Evolutionary conservation across 2,113 vertebrate genomes (phyloP).

Genomic region (Cervus canadensis): DNA sequence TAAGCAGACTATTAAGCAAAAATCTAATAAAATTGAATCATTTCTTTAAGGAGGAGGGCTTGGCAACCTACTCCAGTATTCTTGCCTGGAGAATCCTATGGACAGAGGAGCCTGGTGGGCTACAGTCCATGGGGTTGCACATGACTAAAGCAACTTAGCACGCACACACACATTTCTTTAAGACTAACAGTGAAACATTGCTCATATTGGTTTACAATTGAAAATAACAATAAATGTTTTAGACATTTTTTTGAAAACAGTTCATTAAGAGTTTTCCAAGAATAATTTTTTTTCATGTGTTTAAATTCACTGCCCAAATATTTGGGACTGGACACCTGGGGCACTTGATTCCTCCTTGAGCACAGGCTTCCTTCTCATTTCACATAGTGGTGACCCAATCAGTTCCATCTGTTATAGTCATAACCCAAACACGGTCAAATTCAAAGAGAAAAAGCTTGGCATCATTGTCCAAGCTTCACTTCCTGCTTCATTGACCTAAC

Average conservation of each 20-base stretch:
- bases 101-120: background rate
- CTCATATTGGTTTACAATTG: background rate
- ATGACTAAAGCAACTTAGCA: background rate
- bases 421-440: slow-evolving; percentile 15
- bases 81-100: background rate
- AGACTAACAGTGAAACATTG: slow-evolving; percentile 4
- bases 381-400: background rate
- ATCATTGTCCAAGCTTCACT: background rate
- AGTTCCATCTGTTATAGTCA: slow-evolving; percentile 16
- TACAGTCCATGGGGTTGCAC: background rate
- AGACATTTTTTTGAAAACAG: background rate
- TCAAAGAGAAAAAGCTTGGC: background rate
- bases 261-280: slow-evolving; percentile 11
- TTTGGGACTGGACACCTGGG: background rate
- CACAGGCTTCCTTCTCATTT: background rate
- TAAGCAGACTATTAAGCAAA: background rate
- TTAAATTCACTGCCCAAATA: background rate
- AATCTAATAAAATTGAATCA: background rate
- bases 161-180: background rate
- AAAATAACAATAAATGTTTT: background rate
- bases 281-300: background rate
- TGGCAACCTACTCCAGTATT: background rate
- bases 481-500: background rate
- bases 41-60: background rate
- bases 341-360: background rate